A percentile compares a stretch with the other conserved stretches of the same genome.
phyloP scores from a whole-genome alignment of 2,113 vertebrate species.

The Ranitomeya imitator region DNA sequence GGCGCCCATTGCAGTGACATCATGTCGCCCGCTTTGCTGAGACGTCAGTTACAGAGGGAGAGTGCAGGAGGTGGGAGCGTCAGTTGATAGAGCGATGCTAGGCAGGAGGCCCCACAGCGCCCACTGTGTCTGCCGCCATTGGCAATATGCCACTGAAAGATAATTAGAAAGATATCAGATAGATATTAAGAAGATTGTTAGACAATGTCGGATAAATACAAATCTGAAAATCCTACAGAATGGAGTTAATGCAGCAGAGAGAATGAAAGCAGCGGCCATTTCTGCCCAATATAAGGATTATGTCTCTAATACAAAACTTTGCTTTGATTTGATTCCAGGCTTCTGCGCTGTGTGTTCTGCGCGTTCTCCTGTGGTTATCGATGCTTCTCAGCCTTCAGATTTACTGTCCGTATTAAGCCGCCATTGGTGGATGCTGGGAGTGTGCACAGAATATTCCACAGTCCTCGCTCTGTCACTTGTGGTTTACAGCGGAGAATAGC shows the following conservation, averaged over 20 bases:
- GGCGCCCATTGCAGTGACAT: no score
- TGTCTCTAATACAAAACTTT: constrained; percentile 12
- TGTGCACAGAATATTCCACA: background rate
- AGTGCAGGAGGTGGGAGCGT: no score
- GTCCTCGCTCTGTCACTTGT: background rate
- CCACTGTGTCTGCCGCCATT: no score
- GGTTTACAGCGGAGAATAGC: background rate
- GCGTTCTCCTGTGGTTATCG: constrained; percentile 9
- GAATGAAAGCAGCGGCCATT: background rate
- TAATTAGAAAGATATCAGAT: background rate
- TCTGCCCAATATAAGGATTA: background rate
- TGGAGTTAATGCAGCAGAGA: background rate
- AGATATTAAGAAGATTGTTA: background rate
- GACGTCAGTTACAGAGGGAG: no score
- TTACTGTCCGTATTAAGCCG: constrained; percentile 5
- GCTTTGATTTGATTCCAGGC: constrained; percentile 28
- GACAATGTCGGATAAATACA: background rate
- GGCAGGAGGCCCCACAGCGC: no score
- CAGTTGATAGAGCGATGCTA: no score
- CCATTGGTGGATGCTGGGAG: background rate
- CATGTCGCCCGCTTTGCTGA: no score
- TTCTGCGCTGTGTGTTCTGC: background rate
- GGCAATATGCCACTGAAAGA: background rate
- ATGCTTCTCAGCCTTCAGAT: constrained; percentile 20
- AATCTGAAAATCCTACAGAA: background rate